Base-by-base conservation (phyloP, 2,888 invertebrate species). In the Melieria omissa region DNA sequence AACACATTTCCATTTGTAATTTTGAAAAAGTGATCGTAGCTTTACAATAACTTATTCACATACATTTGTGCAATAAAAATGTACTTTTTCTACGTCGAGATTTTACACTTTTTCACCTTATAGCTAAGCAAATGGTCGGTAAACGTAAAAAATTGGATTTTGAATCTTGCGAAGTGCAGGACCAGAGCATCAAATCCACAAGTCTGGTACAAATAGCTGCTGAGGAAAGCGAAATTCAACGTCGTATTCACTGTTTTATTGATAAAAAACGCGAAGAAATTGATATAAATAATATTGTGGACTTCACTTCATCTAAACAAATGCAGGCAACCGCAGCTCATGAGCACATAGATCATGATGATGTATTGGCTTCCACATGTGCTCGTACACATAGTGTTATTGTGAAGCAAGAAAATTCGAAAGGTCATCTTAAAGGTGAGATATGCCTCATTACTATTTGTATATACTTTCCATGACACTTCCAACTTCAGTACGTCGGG, bases 361-460 rank as follows among this genome's bases (percentile, higher is more conserved):
- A 67, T 52, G 12, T 42, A 10, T 9, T 45, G 16, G 61, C 46
- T 45, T 88, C 88, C 76, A 90, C 90, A 0, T 95, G 95, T 86
- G 95, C 95, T 0, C 88, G 95, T 81, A 91, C 94, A 12, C 90
- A 93, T 82, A 92, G 95, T 55, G 89, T 91, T 77, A 90, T 94
- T 73, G 88, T 92, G 4, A 92, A 90, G 76, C 89, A 92, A 67
- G 92, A 90, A 78, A 93, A 92, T 81, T 92, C 93, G 0, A 94
- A 92, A 82, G 92, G 94, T 76, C 95, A 94, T 87, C 88, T 95
- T 71, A 93, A 92, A 90, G 92, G 95, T 94, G 86, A 63, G 29
- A n/a, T 9, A 52, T 29, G 29, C 29, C 29, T 29, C 29, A 2
- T 29, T 29, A 29, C 29, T 29, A 29, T 29, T 29, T 29, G 2